Evolutionary conservation across 35 echinoderm and acorn worm genomes (phyloP).

Genomic region (Eucidaris tribuloides): DNA sequence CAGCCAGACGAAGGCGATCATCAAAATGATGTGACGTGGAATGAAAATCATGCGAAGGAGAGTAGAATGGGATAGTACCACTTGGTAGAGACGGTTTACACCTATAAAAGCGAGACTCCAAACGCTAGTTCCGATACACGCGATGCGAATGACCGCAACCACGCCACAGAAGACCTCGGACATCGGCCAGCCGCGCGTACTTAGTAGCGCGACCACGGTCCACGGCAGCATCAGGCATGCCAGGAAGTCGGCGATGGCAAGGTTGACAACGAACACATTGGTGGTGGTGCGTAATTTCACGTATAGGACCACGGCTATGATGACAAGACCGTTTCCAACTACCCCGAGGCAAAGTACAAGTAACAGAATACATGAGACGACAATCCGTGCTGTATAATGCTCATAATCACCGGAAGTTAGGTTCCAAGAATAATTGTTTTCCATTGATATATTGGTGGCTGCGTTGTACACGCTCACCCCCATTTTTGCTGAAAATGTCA

Average conservation of each 20-base stretch:
- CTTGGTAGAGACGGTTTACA: background rate
- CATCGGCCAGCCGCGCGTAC: background rate
- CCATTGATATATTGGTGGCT: too few species aligned
- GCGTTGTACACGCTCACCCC: too few species aligned
- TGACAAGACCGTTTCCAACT: background rate
- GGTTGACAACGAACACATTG: conserved; percentile 1
- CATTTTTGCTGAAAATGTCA: too few species aligned
- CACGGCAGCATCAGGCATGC: background rate
- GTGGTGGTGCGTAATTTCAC: background rate
- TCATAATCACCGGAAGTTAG: too few species aligned
- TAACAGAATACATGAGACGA: too few species aligned
- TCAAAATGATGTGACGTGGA: too few species aligned
- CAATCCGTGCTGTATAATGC: too few species aligned
- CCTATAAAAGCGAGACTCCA: background rate
- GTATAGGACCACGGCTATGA: background rate
- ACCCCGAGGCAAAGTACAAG: too few species aligned
- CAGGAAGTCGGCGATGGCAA: background rate
- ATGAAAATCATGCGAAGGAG: too few species aligned
- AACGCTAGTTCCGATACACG: background rate
- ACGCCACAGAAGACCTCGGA: background rate
- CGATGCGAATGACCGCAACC: background rate
- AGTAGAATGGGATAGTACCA: too few species aligned
- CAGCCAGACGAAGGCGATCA: too few species aligned
- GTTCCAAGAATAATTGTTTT: too few species aligned
- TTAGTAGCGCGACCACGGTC: background rate